Evolutionary conservation across 2,888 invertebrate genomes (phyloP).

Genomic region (Nomada fucata): DNA sequence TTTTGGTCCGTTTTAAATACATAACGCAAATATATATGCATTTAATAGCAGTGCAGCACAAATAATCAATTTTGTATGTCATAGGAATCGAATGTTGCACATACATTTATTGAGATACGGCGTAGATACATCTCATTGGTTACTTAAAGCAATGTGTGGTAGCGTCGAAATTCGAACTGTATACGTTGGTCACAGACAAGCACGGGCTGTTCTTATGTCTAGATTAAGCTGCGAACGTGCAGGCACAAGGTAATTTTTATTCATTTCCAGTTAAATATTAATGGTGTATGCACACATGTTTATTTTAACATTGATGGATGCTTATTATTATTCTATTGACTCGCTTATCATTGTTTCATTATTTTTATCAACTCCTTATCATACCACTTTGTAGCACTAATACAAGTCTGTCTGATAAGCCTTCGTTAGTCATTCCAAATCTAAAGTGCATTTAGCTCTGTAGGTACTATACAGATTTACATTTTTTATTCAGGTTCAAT

Average conservation of each 20-base stretch:
- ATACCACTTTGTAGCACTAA: background rate
- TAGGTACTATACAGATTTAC: background rate
- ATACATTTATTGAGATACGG: conserved; percentile 96
- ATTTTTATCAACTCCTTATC: conserved; percentile 12
- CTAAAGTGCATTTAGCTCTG: background rate
- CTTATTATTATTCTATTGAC: background rate
- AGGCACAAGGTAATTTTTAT: conserved; percentile 90
- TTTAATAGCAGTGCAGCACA: background rate
- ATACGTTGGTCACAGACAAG: conserved; percentile 98
- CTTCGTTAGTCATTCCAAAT: background rate
- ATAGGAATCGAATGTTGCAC: conserved; percentile 96
- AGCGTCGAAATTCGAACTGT: conserved; percentile 98
- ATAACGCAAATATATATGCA: background rate
- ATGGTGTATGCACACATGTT: background rate
- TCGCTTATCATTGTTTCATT: background rate
- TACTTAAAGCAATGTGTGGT: conserved; percentile 98
- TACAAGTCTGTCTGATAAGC: background rate
- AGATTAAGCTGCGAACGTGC: conserved; percentile 98
- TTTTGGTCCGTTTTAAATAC: conserved; percentile 90
- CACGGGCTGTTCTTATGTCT: conserved; percentile 97
- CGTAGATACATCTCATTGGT: conserved; percentile 95
- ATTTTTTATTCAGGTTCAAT: conserved; percentile 89
- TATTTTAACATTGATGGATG: background rate
- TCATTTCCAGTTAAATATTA: background rate
- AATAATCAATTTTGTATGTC: conserved; percentile 39